Evolutionary conservation across 2,888 invertebrate genomes (phyloP).

Genomic region (Zootermopsis nevadensis): DNA sequence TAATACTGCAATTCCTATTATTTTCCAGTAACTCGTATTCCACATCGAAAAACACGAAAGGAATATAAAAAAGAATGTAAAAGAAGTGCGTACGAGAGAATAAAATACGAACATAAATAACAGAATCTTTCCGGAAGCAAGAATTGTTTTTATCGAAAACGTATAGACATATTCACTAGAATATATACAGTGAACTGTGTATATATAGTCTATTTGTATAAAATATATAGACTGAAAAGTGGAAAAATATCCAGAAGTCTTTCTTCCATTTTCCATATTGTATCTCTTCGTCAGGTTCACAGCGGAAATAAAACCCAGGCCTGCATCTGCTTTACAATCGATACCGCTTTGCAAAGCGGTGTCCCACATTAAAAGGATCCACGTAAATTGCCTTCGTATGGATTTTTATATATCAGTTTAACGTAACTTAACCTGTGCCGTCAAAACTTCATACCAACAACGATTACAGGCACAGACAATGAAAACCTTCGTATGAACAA

Average conservation of each 20-base stretch:
- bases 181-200: background rate
- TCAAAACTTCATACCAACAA: no score
- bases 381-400: no score
- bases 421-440: no score
- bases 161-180: background rate
- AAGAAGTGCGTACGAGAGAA: background rate
- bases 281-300: background rate
- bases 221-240: background rate
- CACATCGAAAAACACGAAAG: background rate
- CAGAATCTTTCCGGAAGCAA: background rate
- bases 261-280: background rate
- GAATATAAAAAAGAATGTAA: background rate
- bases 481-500: no score
- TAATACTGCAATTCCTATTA: background rate
- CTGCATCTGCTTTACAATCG: background rate
- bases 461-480: no score
- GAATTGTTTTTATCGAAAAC: constrained; percentile 2
- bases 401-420: no score
- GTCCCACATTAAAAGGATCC: background rate
- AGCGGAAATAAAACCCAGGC: background rate
- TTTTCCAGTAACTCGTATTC: background rate
- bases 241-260: constrained; percentile 3
- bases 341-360: background rate
- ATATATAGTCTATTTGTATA: background rate
- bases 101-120: constrained; percentile 9